Percentiles rank a stretch among this genome's conserved stretches.
phyloP scores from a whole-genome alignment of 53 echinoderm and acorn worm genomes.

The Arbacia lixula region DNA sequence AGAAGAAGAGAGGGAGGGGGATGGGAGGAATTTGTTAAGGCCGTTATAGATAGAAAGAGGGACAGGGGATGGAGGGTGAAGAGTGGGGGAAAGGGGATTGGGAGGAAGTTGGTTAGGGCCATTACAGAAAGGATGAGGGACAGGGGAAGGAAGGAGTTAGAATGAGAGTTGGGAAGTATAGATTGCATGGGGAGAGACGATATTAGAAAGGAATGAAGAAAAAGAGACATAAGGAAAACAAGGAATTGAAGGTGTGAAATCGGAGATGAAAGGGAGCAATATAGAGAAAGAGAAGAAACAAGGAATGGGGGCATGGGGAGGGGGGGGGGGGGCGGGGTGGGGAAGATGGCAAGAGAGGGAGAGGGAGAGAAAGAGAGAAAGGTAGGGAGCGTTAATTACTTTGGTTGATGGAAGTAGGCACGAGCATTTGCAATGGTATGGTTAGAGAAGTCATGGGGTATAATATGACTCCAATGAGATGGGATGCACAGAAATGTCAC shows the following conservation, averaged over 20 bases:
- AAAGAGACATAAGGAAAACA: not conserved
- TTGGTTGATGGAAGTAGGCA: slow-evolving; percentile 31
- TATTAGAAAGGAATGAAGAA: not conserved
- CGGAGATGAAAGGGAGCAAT: not conserved
- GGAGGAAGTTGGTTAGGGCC: not conserved
- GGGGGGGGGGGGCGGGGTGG: not conserved
- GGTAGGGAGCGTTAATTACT: slow-evolving; percentile 48
- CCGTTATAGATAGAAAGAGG: not conserved
- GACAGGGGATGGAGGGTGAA: not conserved
- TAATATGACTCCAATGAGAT: no score
- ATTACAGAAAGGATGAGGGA: not conserved
- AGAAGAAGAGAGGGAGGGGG: not conserved
- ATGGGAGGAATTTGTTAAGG: not conserved
- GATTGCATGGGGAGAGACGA: not conserved
- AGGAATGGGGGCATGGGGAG: not conserved
- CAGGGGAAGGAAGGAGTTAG: no score
- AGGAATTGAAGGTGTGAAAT: not conserved
- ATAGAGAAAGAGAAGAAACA: not conserved
- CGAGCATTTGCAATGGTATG: slow-evolving; percentile 1
- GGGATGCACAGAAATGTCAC: no score
- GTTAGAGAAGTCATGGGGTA: no score
- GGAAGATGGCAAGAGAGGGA: not conserved
- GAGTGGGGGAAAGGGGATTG: not conserved
- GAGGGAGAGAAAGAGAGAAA: slow-evolving; percentile 20
- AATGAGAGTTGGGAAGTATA: not conserved